These are phyloP conservation scores for Drosophila pseudoananassae DNA, from an alignment of 1,140 invertebrate species.

Conservation along the genomic window DNA sequence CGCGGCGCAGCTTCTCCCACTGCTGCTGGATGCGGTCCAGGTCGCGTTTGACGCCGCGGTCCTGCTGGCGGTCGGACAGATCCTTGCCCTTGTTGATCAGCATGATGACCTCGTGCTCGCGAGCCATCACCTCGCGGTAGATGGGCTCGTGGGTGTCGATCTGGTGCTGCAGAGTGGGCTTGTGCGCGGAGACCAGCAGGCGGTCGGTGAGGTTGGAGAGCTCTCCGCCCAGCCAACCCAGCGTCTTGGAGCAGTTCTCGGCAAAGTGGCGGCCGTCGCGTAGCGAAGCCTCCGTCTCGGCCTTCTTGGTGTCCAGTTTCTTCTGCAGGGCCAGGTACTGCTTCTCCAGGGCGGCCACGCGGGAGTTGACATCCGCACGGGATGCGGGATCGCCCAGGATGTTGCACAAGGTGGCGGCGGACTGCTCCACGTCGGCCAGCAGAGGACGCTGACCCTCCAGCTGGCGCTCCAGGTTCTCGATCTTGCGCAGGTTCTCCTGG, in stretches of 20 bases:
- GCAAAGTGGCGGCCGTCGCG: slow-evolving; percentile 94
- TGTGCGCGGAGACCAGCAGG: slow-evolving; percentile 93
- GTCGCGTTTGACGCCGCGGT: slow-evolving; percentile 87
- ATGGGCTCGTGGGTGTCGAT: slow-evolving; percentile 94
- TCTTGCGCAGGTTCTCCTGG: slow-evolving; percentile 93
- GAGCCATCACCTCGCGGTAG: slow-evolving; percentile 93
- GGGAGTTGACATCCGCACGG: slow-evolving; percentile 94
- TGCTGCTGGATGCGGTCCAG: slow-evolving; percentile 94
- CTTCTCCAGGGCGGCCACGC: slow-evolving; percentile 92
- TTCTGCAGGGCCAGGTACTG: slow-evolving; percentile 94
- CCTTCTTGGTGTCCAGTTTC: slow-evolving; percentile 95
- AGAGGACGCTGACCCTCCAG: slow-evolving; percentile 94
- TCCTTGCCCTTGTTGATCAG: slow-evolving; percentile 95
- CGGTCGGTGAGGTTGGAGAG: slow-evolving; percentile 90
- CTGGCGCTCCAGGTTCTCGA: slow-evolving; percentile 94
- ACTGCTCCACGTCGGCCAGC: slow-evolving; percentile 93
- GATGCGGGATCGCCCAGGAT: slow-evolving; percentile 96
- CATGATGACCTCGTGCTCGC: slow-evolving; percentile 97
- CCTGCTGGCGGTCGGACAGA: slow-evolving; percentile 87
- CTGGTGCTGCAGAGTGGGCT: slow-evolving; percentile 93
- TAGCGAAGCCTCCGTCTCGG: slow-evolving; percentile 94
- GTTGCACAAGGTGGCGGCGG: slow-evolving; percentile 93
- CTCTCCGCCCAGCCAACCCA: slow-evolving; percentile 94
- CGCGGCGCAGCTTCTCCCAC: slow-evolving; percentile 95
- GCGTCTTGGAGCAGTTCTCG: slow-evolving; percentile 92